Conservation (phyloP, 2,888 invertebrate species). For the Pollenia angustigena region DNA sequence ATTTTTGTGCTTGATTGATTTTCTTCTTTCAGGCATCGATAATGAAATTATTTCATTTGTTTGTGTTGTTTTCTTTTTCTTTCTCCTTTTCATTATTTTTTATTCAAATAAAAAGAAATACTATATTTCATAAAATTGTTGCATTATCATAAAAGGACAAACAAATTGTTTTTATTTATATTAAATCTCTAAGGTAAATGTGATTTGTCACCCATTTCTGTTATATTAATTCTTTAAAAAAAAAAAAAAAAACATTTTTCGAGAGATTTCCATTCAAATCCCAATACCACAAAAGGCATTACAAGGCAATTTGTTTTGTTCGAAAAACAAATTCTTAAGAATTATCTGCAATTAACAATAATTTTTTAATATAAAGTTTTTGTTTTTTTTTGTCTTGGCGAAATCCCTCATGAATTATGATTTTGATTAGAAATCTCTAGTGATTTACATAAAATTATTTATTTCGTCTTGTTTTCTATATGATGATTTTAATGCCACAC, state of each 20-base stretch:
- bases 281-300: slow-evolving; percentile 50
- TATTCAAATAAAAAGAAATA: slow-evolving; percentile 14
- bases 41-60: slow-evolving; percentile 57
- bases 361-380: slow-evolving; percentile 26
- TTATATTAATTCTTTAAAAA: not conserved
- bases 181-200: slow-evolving; percentile 27
- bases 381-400: slow-evolving; percentile 25
- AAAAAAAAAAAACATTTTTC: not conserved
- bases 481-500: slow-evolving; percentile 58
- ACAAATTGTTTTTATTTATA: not conserved
- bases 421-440: slow-evolving; percentile 50
- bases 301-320: slow-evolving; percentile 70
- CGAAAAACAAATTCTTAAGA: slow-evolving; percentile 54
- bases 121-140: slow-evolving; percentile 8
- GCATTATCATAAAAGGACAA: slow-evolving; percentile 31
- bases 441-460: slow-evolving; percentile 58
- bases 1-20: slow-evolving; percentile 63
- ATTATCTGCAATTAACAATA: slow-evolving; percentile 53
- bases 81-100: not conserved
- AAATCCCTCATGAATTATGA: slow-evolving; percentile 52
- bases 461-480: slow-evolving; percentile 10
- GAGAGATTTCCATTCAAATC: not conserved
- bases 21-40: slow-evolving; percentile 52
- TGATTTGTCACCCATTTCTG: slow-evolving; percentile 65
- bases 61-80: slow-evolving; percentile 4